These are phyloP conservation scores for Clarias batrachus DNA, from an alignment of 2,113 vertebrate genomes.

Conservation along the genomic window DNA sequence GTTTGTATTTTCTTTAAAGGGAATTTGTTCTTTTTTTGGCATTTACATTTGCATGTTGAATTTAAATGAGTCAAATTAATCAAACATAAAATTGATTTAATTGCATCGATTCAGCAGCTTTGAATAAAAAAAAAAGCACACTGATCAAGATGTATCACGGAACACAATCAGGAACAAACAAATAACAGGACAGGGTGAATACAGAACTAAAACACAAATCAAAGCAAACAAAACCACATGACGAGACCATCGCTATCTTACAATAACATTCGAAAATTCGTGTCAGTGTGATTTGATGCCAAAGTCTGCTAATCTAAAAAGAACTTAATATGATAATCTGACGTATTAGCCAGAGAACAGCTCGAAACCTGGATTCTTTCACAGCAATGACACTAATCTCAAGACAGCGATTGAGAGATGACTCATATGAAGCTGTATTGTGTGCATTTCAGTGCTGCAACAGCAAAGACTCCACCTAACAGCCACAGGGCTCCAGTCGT, in stretches of 20 bases:
- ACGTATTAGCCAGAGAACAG: neutral
- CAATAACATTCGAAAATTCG: neutral
- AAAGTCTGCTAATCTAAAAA: neutral
- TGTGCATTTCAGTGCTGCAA: neutral
- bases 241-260: neutral
- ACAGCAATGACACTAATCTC: neutral
- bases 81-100: too few relatives aligned
- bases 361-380: neutral
- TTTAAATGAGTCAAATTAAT: too few relatives aligned
- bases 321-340: neutral
- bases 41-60: too few relatives aligned
- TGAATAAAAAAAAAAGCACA: neutral
- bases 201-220: neutral
- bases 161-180: neutral
- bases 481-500: neutral
- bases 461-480: slow-evolving; percentile 27
- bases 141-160: neutral
- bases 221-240: slow-evolving; percentile 1
- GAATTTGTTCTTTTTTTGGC: too few relatives aligned
- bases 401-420: slow-evolving; percentile 1
- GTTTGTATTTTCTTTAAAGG: too few relatives aligned
- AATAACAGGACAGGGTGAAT: neutral
- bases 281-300: neutral
- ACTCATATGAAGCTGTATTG: slow-evolving; percentile 20
- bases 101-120: too few relatives aligned